Evolutionary conservation across 2,888 invertebrate species (phyloP), one percentile per base, ranked within the genome.

Genomic region (Gymnocheta viridis): DNA sequence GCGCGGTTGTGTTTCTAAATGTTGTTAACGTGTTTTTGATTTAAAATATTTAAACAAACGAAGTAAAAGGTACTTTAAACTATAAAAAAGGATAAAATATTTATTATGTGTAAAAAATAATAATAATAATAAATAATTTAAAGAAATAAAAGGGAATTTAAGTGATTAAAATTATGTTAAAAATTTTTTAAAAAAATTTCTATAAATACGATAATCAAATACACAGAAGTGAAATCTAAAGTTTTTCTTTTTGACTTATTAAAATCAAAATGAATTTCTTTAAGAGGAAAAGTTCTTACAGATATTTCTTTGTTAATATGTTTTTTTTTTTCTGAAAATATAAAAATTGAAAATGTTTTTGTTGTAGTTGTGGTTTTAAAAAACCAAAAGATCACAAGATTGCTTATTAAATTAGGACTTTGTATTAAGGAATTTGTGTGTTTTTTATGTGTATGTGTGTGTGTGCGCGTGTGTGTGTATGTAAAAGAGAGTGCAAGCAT

Each of bases 1-100:
- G 89, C 89, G 87, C 89, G 88, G 90, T 90, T 87, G 86, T 77
- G 77, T 72, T 14, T 78, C 62, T 77, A 47, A 66, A 69, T 38
- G 27, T 35, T 56, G 22, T 2, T 77, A 47, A 70, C 51, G 69
- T 27, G 49, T 67, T 58, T 67, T 58, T 64, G 27, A 35, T 49
- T 38, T 44, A 19, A 47, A 44, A 64, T 54, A 12, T 72, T 56
- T 51, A 22, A 51, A 24, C 29, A 60, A 74, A 22, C 64, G 29
- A 62, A 70, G 17, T 51, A 82, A 58, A 58, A 77, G 67, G 47
- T 66, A 69, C 64, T 58, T 66, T 29, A 27, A 44, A n/a, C 12
- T n/a, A 41, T 44, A 14, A 9, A 32, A 51, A 77, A 58, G 79
- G 70, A 79, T 79, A n/a, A 60, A 58, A 47, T 73, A 62, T 41